Base-by-base conservation (phyloP, 2,888 invertebrate genomes). In the Chalcosyrphus nemorum region DNA sequence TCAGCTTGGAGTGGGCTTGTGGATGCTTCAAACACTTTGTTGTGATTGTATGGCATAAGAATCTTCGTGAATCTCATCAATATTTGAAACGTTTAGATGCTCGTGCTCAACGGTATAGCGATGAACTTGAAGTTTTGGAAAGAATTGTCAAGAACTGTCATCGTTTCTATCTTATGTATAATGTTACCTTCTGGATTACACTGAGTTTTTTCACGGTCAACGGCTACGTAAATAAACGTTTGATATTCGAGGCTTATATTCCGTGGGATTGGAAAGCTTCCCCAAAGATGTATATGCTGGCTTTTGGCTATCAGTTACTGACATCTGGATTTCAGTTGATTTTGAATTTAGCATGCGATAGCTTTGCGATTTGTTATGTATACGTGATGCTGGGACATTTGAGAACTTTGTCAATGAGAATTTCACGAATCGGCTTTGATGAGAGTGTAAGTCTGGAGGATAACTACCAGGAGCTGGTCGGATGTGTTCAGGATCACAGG, bases 401-500 rank as follows among this genome's bases (percentile, higher is more conserved):
- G 66, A 68, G 86, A 2, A 77, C 86, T 0, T 35, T 88, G 35
- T 75, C 74, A 0, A 78, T 63, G 32, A 84, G 88, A 19, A 86
- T 88, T 3, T 11, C 75, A 0, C 57, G 86, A 70, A 87, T 88
- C 56, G 88, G 88, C 11, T 77, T 75, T 9, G 72, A 81, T 5
- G 1, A 0, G 0, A 0, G 0, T 4, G 13, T 7, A 1, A 21
- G 38, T 17, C 7, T 15, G 15, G 82, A 86, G 0, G 66, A 85
- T 0, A 87, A 88, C 82, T 78, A 86, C 6, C 41, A 57, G 19
- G 88, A 88, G 52, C 56, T 88, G 50, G 52, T 84, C 15, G 50
- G 45, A 4, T 88, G 88, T 43, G 71, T 88, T 15, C 71, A 61
- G 15, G 88, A 87, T 71, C 87, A 88, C 38, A 78, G 82, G 56